Percentiles rank a stretch among this genome's conserved stretches.
These are phyloP conservation scores for Raphicerus campestris DNA, from an alignment of 2,113 vertebrate genomes.

Conservation along the genomic window DNA sequence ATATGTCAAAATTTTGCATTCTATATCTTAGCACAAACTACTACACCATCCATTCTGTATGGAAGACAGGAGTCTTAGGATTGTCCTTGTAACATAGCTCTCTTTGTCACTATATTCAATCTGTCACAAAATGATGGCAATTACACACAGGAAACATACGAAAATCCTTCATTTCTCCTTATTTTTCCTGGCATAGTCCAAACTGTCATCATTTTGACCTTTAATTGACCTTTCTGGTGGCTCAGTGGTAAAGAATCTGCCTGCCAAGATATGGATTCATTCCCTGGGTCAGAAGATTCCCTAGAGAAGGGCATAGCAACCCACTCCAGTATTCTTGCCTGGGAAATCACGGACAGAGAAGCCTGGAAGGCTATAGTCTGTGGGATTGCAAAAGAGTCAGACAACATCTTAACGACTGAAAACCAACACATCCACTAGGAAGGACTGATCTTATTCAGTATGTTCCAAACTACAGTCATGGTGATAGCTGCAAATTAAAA, in stretches of 20 bases:
- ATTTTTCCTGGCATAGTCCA: background rate
- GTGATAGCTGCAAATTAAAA: background rate
- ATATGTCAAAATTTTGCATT: background rate
- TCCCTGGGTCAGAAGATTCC: background rate
- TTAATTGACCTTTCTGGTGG: background rate
- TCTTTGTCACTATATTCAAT: background rate
- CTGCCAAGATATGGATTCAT: accelerated
- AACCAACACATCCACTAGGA: background rate
- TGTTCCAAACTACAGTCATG: background rate
- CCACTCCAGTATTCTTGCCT: background rate
- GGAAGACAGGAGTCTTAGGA: background rate
- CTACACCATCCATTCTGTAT: background rate
- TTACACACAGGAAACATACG: background rate
- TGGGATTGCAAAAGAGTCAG: background rate
- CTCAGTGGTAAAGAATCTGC: background rate
- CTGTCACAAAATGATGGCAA: background rate
- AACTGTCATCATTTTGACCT: background rate
- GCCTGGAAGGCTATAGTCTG: background rate
- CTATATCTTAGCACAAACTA: background rate
- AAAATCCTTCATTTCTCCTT: background rate
- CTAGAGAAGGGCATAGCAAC: background rate
- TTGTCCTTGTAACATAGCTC: background rate
- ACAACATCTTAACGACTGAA: background rate
- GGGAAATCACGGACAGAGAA: background rate
- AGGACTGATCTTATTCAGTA: background rate